Percentiles rank a stretch among this genome's conserved stretches.
These are phyloP conservation scores for Palythoa grandis DNA, from an alignment of 92 coral and sea anemone genomes.

Conservation along the genomic window DNA sequence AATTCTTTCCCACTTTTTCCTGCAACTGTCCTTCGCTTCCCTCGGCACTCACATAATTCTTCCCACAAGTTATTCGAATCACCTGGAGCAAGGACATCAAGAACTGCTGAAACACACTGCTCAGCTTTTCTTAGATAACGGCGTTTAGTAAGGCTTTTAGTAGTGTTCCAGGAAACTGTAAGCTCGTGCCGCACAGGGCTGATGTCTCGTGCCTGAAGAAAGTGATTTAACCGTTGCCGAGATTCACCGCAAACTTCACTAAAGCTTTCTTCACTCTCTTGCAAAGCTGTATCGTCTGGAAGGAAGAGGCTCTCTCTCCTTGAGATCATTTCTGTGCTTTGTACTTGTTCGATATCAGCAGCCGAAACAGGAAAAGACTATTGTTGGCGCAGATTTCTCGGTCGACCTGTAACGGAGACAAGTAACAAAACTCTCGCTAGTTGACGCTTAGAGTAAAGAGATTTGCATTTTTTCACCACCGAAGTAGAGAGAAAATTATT, in stretches of 20 bases:
- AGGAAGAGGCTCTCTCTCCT: background rate
- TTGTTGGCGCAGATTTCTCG: background rate
- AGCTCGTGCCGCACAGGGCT: constrained; percentile 23
- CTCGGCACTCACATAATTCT: background rate
- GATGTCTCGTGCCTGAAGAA: background rate
- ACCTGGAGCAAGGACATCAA: constrained; percentile 8
- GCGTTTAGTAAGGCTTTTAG: constrained; percentile 56
- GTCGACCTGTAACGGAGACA: constrained; percentile 2
- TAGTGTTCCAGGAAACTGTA: constrained; percentile 53
- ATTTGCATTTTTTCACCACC: background rate
- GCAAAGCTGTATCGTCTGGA: background rate
- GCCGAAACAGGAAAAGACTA: background rate
- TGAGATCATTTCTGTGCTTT: background rate
- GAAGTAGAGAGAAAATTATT: background rate
- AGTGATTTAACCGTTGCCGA: constrained; percentile 11
- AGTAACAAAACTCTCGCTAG: background rate
- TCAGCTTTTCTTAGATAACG: constrained; percentile 4
- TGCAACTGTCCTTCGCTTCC: constrained; percentile 2
- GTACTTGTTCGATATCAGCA: constrained; percentile 8
- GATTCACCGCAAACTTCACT: background rate
- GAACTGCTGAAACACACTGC: constrained; percentile 39
- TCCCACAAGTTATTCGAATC: background rate
- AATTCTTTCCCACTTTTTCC: constrained; percentile 7
- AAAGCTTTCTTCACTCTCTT: background rate
- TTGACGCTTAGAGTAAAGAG: background rate